Evolutionary conservation across 2,888 invertebrate genomes (phyloP), one percentile per base, ranked within the genome.

Genomic region (Sicus ferrugineus): DNA sequence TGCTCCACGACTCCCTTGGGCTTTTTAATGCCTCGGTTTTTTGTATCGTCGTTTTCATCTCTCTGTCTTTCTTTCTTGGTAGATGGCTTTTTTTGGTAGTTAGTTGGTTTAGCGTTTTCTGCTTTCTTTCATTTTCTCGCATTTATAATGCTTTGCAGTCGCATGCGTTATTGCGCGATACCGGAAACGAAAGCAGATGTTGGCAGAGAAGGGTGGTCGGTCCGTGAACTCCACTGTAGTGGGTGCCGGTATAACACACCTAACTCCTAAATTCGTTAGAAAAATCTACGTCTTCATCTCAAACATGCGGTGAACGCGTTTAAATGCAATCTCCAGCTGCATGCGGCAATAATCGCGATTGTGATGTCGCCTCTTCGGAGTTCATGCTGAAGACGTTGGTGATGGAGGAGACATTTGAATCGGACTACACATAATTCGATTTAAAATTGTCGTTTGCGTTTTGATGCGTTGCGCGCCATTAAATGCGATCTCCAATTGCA

Each of bases 351-450:
- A 19, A 48, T 26, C 7, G 46, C 46, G 46, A 19, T 2, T n/a
- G 14, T 30, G 31, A 0, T 38, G 21, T 28, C 7, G 34, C 2
- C 9, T 30, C 59, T 59, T 59, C 14, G 3, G 31, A 19, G 64
- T 50, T 73, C 59, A 54, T 65, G 54, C 34, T 68, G 75, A n/a
- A 68, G 67, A 19, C 38, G 48, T 14, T 28, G 46, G 19, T 9
- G 30, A 23, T 14, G 61, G 42, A 30, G 21, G 63, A 34, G 63
- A 50, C 38, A 71, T 63, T 46, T 67, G 69, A 59, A 66, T 75
- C 74, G 75, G 75, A 80, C 84, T 83, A 83, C 75, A 83, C 77
- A 74, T 70, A 61, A 4, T 16, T 9, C n/a, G 42, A 42, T 42
- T 42, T 42, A 4, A n/a, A n/a, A 42, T 42, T 9, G 70, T 56